A percentile compares a stretch with the other conserved stretches of the same genome.
Conservation (phyloP, 2,113 vertebrate genomes). For the Octodon degus region DNA sequence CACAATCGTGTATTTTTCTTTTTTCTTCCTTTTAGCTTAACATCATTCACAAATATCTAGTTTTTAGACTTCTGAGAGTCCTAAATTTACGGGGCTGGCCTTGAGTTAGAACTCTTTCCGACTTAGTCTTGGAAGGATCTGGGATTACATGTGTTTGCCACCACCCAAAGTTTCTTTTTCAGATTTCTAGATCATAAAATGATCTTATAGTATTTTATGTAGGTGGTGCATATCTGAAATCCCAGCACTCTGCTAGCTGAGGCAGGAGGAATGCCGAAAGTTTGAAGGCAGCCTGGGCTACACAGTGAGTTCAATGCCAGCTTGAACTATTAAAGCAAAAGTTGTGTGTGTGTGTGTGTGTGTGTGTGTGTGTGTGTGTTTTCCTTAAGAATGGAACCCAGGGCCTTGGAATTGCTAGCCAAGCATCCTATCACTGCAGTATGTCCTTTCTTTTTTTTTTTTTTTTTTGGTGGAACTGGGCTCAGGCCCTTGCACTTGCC, state of each 20-base stretch:
- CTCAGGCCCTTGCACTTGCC: no score
- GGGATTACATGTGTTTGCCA: neutral
- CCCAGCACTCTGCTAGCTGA: neutral
- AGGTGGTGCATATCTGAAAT: neutral
- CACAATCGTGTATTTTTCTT: neutral
- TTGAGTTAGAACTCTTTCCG: neutral
- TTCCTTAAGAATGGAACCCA: neutral
- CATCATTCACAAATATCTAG: neutral
- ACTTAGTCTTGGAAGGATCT: neutral
- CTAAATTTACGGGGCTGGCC: neutral
- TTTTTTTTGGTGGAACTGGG: fast-evolving
- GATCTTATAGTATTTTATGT: neutral
- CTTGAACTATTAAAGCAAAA: neutral
- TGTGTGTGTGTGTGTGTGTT: no score
- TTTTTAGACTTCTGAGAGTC: neutral
- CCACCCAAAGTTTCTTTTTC: neutral
- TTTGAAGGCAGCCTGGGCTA: neutral
- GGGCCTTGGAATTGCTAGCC: neutral
- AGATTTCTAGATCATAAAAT: neutral
- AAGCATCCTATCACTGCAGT: neutral
- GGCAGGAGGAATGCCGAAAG: neutral
- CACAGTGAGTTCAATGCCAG: neutral
- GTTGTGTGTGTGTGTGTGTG: no score
- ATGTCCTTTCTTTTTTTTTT: no score
- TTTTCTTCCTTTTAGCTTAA: neutral